Evolutionary conservation across 2,113 vertebrate species (phyloP).

Genomic region (Tachysurus vachellii): DNA sequence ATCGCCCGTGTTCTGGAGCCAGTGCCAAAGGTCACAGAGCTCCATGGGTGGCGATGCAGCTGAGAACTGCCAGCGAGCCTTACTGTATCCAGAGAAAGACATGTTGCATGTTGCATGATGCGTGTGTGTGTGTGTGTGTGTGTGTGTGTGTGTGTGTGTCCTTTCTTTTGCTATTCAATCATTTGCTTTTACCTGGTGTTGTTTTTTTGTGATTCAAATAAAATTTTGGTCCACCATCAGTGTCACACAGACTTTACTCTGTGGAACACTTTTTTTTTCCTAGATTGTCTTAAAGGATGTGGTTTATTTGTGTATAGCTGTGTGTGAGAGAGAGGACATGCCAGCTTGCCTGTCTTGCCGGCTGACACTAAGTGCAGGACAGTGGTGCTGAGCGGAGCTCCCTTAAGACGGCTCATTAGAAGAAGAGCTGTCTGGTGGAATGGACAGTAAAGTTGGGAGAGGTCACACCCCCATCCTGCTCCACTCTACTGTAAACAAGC

Average conservation of each 20-base stretch:
- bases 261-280: neutral
- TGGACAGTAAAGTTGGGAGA: conserved; percentile 74
- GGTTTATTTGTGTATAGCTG: conserved; percentile 19
- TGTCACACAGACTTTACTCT: neutral
- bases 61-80: conserved; percentile 37
- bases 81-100: conserved; percentile 31
- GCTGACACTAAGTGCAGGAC: conserved; percentile 43
- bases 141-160: neutral
- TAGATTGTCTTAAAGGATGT: conserved; percentile 1
- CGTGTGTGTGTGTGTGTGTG: neutral
- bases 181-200: neutral
- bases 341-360: conserved; percentile 32
- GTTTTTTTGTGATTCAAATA: conserved; percentile 15
- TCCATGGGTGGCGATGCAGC: conserved; percentile 46
- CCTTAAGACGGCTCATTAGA: conserved; percentile 76
- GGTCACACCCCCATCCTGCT: conserved; percentile 72
- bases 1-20: conserved; percentile 39
- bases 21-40: conserved; percentile 51
- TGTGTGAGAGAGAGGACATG: neutral
- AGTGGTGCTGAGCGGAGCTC: conserved; percentile 65
- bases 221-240: neutral
- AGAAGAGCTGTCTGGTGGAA: conserved; percentile 62
- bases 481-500: conserved; percentile 73
- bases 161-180: neutral
- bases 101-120: neutral